Conservation (phyloP, 2,113 vertebrate species). For the Tragelaphus imberbis region DNA sequence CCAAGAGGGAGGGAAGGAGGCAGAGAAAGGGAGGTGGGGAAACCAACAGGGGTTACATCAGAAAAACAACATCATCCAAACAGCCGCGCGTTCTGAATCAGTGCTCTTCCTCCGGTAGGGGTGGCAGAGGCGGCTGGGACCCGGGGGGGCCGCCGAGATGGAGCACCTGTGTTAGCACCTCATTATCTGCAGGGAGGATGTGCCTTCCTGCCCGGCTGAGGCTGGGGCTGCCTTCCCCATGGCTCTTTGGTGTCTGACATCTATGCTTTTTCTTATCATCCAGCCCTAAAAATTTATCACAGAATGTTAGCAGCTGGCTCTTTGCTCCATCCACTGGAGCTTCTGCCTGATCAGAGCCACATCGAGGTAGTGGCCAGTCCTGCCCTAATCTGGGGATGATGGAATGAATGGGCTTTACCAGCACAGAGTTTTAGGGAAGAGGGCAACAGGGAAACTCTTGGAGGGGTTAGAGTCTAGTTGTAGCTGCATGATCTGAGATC, state of each 20-base stretch:
- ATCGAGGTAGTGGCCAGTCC: rapidly evolving
- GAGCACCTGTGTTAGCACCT: not conserved
- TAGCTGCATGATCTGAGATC: not conserved
- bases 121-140: not conserved
- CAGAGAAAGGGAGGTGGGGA: conserved; percentile 25
- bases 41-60: conserved; percentile 70
- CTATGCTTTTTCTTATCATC: not conserved
- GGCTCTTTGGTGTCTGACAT: not conserved
- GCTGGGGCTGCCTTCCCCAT: not conserved
- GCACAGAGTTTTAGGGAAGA: not conserved
- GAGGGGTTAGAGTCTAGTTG: not conserved
- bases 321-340: not conserved
- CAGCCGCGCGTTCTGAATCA: rapidly evolving
- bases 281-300: not conserved
- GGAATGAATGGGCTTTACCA: not conserved
- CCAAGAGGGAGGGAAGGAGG: conserved; percentile 47
- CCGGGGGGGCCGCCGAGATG: not conserved
- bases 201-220: not conserved
- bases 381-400: not conserved
- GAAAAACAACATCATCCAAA: conserved; percentile 52
- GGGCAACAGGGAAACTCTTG: not conserved
- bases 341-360: not conserved
- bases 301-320: not conserved
- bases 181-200: not conserved
- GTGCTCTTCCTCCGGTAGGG: not conserved